Evolutionary conservation across 2,888 invertebrate genomes (phyloP).

Genomic region (Aproaerema taeniolella): DNA sequence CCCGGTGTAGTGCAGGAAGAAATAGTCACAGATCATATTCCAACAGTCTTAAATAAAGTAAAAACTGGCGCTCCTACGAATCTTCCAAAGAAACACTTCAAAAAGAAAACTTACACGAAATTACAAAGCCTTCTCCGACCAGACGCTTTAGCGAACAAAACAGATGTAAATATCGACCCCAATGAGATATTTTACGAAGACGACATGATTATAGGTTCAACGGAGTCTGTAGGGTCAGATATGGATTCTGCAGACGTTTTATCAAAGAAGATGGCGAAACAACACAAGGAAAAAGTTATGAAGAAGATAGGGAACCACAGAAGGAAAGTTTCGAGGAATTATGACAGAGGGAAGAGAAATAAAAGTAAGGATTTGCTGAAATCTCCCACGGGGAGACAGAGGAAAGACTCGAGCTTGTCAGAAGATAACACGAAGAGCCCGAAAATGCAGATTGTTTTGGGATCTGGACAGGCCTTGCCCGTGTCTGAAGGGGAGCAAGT

Average conservation of each 20-base stretch:
- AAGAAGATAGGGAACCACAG: constrained; percentile 64
- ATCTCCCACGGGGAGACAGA: constrained; percentile 46
- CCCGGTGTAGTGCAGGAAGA: constrained; percentile 58
- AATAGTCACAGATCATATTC: constrained; percentile 67
- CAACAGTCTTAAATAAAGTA: constrained; percentile 69
- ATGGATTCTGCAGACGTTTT: constrained; percentile 40
- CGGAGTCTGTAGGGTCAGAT: constrained; percentile 52
- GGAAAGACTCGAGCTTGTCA: constrained; percentile 52
- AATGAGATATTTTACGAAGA: constrained; percentile 59
- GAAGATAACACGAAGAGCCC: constrained; percentile 59
- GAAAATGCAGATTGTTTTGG: constrained; percentile 69
- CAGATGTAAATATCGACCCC: constrained; percentile 33
- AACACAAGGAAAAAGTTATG: constrained; percentile 39
- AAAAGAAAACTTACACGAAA: constrained; percentile 38
- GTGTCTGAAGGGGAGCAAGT: constrained; percentile 79
- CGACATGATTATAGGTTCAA: constrained; percentile 53
- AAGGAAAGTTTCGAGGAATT: constrained; percentile 53
- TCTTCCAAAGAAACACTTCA: constrained; percentile 36
- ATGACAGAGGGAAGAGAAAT: constrained; percentile 41
- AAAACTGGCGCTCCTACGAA: constrained; percentile 71
- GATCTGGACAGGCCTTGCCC: constrained; percentile 72
- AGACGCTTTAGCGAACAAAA: constrained; percentile 25
- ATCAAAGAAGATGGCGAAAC: constrained; percentile 39
- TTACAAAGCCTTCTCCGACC: constrained; percentile 36
- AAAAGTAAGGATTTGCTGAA: constrained; percentile 47